Base-by-base conservation (phyloP, 64 coral and sea anemone species). In the Stylophora pistillata region DNA sequence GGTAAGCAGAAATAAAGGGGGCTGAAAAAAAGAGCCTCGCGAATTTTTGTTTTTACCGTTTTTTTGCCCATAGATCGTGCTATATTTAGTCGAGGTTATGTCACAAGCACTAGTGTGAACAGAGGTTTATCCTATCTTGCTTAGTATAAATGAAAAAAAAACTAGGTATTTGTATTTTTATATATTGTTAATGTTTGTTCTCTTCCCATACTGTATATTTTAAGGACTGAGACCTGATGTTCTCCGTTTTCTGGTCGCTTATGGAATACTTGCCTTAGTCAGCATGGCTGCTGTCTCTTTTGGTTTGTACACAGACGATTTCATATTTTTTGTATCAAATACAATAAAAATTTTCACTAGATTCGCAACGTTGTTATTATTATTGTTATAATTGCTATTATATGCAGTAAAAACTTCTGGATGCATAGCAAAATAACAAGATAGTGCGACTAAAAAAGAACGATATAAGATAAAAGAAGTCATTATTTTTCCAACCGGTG, bases 271-370 rank as follows among this genome's bases (percentile, higher is more conserved):
- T 13, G 34, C 82, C 1, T 86, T 86, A 53, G 70, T 56, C 37
- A 86, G 37, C 21, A 86, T 71, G 63, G 64, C 53, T 52, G 82
- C 82, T 15, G 64, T 86, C 20, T 86, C 82, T 15, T 86, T 71
- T 34, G 82, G 82, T 86, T 71, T 80, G 78, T 80, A 1, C 12
- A 60, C 58, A 15, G 17, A 68, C 26, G 9, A 26, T 21, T n/a
- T 68, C 21, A 26, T 28, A 26, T 68, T 5, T n/a, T 12, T 68
- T 68, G 64, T 25, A 68, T 26, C 3, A 25, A 26, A 25, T 28
- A 26, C 9, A 11, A 68, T 28, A 11, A 25, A 68, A 18, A 66
- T 0, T 7, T 47, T 47, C 7, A 4, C 37, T 47, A 47, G 37
- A 47, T 47, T 47, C 37, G 37, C 7, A 47, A 47, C 37, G 37